A percentile compares a stretch with the other conserved stretches of the same genome.
phyloP scores from a whole-genome alignment of 2,113 vertebrate genomes.

The Nansenia antarctica region DNA sequence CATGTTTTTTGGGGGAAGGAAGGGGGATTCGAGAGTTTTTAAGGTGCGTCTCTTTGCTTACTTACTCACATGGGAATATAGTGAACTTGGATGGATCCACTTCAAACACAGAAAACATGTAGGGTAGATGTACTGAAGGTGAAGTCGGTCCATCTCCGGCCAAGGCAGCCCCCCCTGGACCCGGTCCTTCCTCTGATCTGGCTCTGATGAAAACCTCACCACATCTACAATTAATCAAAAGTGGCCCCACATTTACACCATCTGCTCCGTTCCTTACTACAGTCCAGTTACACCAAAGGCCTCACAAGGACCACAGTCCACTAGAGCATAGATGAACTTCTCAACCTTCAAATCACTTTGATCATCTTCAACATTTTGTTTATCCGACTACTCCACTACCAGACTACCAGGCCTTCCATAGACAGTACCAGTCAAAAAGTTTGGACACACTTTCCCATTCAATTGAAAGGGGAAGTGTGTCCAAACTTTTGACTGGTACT shows the following conservation, averaged over 20 bases:
- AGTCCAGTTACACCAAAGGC: conserved; percentile 17
- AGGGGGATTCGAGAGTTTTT: no score
- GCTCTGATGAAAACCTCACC: conserved; percentile 23
- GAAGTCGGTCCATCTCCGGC: conserved; percentile 40
- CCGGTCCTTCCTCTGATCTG: conserved; percentile 22
- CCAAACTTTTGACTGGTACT: no score
- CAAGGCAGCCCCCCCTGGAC: conserved; percentile 36
- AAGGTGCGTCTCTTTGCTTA: conserved; percentile 12
- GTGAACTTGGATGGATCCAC: conserved; percentile 45
- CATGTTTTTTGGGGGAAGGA: conserved; percentile 46
- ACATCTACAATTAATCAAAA: conserved; percentile 63
- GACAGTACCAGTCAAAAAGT: no score
- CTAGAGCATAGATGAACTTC: not conserved
- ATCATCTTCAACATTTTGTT: conserved; percentile 30
- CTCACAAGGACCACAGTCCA: not conserved
- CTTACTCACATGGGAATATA: conserved; percentile 22
- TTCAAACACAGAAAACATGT: conserved; percentile 61
- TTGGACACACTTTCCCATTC: no score
- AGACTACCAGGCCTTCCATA: not conserved
- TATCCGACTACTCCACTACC: conserved; percentile 34
- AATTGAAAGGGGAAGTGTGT: no score
- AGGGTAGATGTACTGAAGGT: no score
- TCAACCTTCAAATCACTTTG: conserved; percentile 22
- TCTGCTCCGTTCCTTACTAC: conserved; percentile 43
- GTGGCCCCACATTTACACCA: conserved; percentile 38